phyloP scores from a whole-genome alignment of 2,888 invertebrate species.

The Molorchus minor region DNA sequence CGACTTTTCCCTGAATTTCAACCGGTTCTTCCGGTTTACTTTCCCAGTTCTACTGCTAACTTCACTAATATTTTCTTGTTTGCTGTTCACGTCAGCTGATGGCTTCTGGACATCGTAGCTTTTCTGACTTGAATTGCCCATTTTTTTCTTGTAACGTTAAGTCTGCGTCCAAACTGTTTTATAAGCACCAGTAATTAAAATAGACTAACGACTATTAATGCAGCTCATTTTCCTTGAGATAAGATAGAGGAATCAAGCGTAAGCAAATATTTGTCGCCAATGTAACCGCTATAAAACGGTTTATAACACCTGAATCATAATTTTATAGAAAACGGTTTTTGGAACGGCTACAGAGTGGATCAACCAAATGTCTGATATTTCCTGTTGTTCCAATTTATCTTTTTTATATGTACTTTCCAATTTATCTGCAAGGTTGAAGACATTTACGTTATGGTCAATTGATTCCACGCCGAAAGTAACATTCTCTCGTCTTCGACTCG shows the following conservation, averaged over 20 bases:
- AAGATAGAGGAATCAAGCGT: constrained; percentile 34
- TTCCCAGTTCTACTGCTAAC: not conserved
- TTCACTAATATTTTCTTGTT: not conserved
- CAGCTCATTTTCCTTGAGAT: constrained; percentile 25
- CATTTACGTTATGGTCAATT: no score
- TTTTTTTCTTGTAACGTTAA: not conserved
- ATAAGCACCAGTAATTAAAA: constrained; percentile 4
- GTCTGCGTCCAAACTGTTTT: not conserved
- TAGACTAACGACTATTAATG: constrained; percentile 26
- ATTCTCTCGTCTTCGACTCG: no score
- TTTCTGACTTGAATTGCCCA: constrained; percentile 18
- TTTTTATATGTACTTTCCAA: no score
- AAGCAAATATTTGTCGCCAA: constrained; percentile 23
- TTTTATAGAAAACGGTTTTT: no score
- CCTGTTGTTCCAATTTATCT: no score
- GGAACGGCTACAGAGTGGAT: no score
- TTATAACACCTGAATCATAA: not conserved
- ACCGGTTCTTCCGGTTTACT: not conserved
- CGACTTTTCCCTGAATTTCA: constrained; percentile 3
- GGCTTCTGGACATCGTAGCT: constrained; percentile 12
- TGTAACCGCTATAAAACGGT: not conserved
- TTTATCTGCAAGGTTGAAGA: no score
- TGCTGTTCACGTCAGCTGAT: no score
- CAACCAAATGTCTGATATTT: no score
- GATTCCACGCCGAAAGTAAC: no score